Evolutionary conservation across 2,888 invertebrate species (phyloP).

Genomic region (Dione vanillae): DNA sequence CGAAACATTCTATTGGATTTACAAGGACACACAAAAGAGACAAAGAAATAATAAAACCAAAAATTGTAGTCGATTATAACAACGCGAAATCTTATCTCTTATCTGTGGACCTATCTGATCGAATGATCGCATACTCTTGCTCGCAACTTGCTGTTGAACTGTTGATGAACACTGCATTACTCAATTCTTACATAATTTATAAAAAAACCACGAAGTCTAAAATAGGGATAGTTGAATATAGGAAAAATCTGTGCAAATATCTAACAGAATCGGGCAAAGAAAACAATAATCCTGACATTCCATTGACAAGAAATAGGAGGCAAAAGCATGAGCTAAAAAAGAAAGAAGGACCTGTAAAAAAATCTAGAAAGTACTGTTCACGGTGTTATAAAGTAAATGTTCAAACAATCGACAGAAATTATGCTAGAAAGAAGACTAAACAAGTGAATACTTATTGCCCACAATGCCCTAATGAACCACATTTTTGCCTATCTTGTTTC

Average conservation of each 20-base stretch:
- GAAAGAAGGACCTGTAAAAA: no score
- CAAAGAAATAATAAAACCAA: slow-evolving; percentile 42
- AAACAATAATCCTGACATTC: no score
- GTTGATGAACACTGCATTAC: no score
- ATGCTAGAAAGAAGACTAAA: slow-evolving; percentile 3
- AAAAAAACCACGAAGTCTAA: no score
- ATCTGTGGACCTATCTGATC: slow-evolving; percentile 38
- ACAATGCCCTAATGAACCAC: no score
- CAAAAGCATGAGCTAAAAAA: slow-evolving; percentile 22
- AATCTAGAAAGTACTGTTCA: slow-evolving; percentile 10
- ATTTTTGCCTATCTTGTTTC: no score
- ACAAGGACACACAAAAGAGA: slow-evolving; percentile 40
- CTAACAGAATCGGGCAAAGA: no score
- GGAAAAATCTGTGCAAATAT: no score
- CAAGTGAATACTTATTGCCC: no score
- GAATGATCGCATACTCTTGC: slow-evolving; percentile 41
- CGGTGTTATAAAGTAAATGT: slow-evolving; percentile 17
- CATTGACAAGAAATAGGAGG: slow-evolving; percentile 13
- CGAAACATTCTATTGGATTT: slow-evolving; percentile 47
- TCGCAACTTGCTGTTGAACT: no score
- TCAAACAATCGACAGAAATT: background rate
- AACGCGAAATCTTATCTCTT: slow-evolving; percentile 34
- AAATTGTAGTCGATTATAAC: slow-evolving; percentile 40
- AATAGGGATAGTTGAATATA: no score
- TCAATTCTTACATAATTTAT: no score